Evolutionary conservation across 92 coral and sea anemone genomes (phyloP).

Genomic region (Epizoanthus illoricatus): DNA sequence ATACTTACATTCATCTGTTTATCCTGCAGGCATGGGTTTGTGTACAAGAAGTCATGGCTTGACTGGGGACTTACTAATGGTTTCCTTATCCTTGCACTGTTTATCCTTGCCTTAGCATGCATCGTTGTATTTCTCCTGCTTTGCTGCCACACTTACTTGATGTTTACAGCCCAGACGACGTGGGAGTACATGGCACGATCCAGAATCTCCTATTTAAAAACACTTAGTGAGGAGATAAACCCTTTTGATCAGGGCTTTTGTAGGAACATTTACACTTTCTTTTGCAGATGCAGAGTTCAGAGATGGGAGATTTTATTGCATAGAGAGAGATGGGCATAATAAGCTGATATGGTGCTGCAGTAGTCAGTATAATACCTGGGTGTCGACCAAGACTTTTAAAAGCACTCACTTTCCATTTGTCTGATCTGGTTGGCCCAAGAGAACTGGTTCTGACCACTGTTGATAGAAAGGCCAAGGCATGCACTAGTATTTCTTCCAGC

Average conservation of each 20-base stretch:
- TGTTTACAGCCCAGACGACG: conserved; percentile 93
- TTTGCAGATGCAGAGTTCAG: conserved; percentile 88
- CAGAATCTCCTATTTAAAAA: conserved; percentile 91
- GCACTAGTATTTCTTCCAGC: too few relatives aligned
- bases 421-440: too few relatives aligned
- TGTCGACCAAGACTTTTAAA: too few relatives aligned
- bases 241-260: conserved; percentile 96
- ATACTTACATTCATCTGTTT: neutral
- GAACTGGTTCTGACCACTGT: too few relatives aligned
- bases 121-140: conserved; percentile 80
- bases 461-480: too few relatives aligned
- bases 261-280: conserved; percentile 80
- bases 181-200: conserved; percentile 99
- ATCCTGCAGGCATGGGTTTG: conserved; percentile 78
- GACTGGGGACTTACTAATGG: conserved; percentile 91
- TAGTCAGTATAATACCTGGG: too few relatives aligned
- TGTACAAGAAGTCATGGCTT: conserved; percentile 82
- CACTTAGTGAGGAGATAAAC: conserved; percentile 90
- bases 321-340: conserved; percentile 82
- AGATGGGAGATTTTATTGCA: conserved; percentile 88
- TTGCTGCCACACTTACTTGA: conserved; percentile 90
- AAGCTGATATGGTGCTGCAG: neutral
- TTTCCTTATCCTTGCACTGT: conserved; percentile 68
- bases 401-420: too few relatives aligned
- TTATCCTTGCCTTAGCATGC: conserved; percentile 73